Evolutionary conservation across 2,797 vertebrate genomes (phyloP), one percentile per base, ranked within the genome.

Genomic region (Vireo griseus): DNA sequence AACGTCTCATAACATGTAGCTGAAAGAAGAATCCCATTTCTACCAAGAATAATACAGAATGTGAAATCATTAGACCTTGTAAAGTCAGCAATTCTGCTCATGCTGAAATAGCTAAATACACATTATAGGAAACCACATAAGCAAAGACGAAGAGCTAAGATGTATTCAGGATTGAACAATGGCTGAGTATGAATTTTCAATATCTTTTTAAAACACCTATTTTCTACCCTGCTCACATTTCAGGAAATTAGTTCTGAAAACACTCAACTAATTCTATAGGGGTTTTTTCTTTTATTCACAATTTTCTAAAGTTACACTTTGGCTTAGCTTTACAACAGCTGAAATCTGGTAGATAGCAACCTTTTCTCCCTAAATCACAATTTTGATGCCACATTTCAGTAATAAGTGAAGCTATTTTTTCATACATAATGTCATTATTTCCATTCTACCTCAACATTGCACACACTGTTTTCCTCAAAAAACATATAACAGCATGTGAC

Each of bases 201-300:
- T 12, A 6, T 19, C 3, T 37, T 73, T 42, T 47, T 29, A 37
- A 82, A 79, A 15, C 1, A 24, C 3, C 1, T 72, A 1, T 75
- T 71, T 75, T 72, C n/a, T 58, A 67, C 7, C 4, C 35, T 82
- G 13, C 5, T 79, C 31, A 31, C 3, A n/a, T 63, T 86, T 59
- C 35, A 57, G 28, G 15, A 72, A 78, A 91, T 61, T 39, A 35
- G 24, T 79, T 88, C 22, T 42, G 29, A 74, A 88, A 74, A 66
- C 2, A 52, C 21, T 54, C 16, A 48, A 26, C 37, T 57, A 61
- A 66, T 54, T 5, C 31, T 44, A 37, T 2, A 29, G 4, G 2
- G 24, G 0, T 2, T 2, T 20, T 7, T 37, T 7, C 33, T 21
- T 74, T 61, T 2, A 22, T 35, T 67, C 10, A 29, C 5, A 19